Conservation (phyloP, 2,113 vertebrate genomes). For the Chelonoidis abingdonii region DNA sequence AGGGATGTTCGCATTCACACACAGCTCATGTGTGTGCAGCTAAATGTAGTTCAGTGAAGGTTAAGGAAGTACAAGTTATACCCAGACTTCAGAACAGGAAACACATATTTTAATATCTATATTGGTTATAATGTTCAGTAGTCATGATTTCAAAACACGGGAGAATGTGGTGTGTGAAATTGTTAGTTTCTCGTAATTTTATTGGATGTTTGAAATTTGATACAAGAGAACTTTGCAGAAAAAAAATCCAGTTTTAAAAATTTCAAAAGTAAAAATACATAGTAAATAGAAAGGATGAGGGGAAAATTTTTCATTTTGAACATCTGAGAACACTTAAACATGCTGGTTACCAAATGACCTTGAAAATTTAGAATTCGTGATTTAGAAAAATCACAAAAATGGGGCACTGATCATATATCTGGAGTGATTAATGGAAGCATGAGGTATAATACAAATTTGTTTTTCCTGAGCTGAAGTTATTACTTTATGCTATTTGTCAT, state of each 20-base stretch:
- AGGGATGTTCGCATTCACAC: slow-evolving; percentile 59
- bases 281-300: not conserved
- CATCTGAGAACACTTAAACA: not conserved
- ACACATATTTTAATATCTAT: slow-evolving; percentile 41
- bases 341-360: not conserved
- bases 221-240: not conserved
- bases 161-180: not conserved
- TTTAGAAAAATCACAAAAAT: not conserved
- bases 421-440: not conserved
- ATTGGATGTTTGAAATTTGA: not conserved
- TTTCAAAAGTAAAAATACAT: not conserved
- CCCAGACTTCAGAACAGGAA: slow-evolving; percentile 62
- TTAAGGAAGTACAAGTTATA: slow-evolving; percentile 45
- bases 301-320: accelerated
- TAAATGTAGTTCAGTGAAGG: slow-evolving; percentile 69
- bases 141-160: slow-evolving; percentile 15
- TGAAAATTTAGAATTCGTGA: not conserved
- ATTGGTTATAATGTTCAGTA: slow-evolving; percentile 16
- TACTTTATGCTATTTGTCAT: not conserved
- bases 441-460: not conserved
- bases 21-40: slow-evolving; percentile 63
- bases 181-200: not conserved
- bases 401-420: not conserved
- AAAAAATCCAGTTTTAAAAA: not conserved
- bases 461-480: not conserved